phyloP scores from a whole-genome alignment of 2,888 invertebrate species.

The Temnothorax ravouxi region DNA sequence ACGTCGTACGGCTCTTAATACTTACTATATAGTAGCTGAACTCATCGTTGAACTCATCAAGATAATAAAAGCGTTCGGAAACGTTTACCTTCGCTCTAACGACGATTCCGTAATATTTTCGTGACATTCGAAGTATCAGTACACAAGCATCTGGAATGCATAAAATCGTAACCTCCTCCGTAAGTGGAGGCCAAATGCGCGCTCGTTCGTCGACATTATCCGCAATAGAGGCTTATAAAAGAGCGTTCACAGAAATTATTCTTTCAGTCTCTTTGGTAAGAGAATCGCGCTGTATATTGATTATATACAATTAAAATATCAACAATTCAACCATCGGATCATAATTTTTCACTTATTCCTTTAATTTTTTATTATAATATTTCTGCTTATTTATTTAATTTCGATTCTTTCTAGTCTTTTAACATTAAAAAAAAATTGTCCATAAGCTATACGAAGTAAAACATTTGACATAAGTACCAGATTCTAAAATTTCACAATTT shows the following conservation, averaged over 20 bases:
- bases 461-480: background rate
- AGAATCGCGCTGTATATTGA: background rate
- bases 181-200: background rate
- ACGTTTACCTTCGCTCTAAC: background rate
- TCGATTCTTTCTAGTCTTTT: background rate
- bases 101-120: background rate
- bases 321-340: background rate
- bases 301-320: background rate
- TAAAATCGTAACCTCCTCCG: background rate
- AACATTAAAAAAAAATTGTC: background rate
- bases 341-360: background rate
- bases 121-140: background rate
- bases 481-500: background rate
- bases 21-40: background rate
- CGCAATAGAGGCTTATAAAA: background rate
- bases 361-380: slow-evolving; percentile 19
- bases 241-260: background rate
- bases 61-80: slow-evolving; percentile 17
- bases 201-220: background rate
- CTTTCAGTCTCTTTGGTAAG: background rate
- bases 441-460: background rate
- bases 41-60: slow-evolving; percentile 6
- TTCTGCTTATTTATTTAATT: background rate
- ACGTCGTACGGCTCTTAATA: background rate
- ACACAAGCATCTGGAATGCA: background rate